Conservation (phyloP, 2,888 invertebrate genomes). For the Eugnorisma glareosa region DNA sequence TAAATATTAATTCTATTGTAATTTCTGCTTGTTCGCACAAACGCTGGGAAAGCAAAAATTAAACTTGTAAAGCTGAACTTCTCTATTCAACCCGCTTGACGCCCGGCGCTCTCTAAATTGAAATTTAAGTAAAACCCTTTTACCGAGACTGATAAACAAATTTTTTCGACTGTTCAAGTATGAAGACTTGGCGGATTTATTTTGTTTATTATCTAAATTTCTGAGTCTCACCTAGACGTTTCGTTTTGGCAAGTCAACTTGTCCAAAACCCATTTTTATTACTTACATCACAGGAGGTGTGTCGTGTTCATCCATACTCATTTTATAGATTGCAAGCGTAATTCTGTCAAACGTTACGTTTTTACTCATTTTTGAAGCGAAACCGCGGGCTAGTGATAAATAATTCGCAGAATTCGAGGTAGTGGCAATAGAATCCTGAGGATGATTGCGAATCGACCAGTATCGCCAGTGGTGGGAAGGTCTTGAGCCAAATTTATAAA, state of each 20-base stretch:
- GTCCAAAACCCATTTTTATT: background rate
- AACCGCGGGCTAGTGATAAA: background rate
- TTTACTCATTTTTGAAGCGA: background rate
- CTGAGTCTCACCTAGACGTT: background rate
- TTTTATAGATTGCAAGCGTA: background rate
- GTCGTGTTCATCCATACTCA: background rate
- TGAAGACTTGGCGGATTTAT: slow-evolving; percentile 30
- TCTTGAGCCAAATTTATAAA: too few relatives aligned
- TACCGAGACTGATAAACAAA: slow-evolving; percentile 73
- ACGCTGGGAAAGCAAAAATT: slow-evolving; percentile 69
- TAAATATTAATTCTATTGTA: slow-evolving; percentile 65
- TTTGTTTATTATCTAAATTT: background rate
- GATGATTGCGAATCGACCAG: too few relatives aligned
- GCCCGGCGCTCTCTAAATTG: slow-evolving; percentile 76
- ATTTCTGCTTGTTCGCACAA: slow-evolving; percentile 61
- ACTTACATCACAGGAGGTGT: background rate
- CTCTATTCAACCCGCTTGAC: slow-evolving; percentile 78
- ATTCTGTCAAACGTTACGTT: background rate
- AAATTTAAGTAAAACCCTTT: slow-evolving; percentile 81
- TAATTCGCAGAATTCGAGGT: too few relatives aligned
- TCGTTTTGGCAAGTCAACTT: background rate
- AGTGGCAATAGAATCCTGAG: too few relatives aligned
- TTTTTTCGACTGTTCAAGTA: slow-evolving; percentile 60
- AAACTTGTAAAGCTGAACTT: slow-evolving; percentile 74
- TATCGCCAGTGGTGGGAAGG: too few relatives aligned